Percentiles rank a stretch among this genome's conserved stretches.
Evolutionary conservation across 2,888 invertebrate genomes (phyloP).

Genomic region (Cerastis rubricosa): DNA sequence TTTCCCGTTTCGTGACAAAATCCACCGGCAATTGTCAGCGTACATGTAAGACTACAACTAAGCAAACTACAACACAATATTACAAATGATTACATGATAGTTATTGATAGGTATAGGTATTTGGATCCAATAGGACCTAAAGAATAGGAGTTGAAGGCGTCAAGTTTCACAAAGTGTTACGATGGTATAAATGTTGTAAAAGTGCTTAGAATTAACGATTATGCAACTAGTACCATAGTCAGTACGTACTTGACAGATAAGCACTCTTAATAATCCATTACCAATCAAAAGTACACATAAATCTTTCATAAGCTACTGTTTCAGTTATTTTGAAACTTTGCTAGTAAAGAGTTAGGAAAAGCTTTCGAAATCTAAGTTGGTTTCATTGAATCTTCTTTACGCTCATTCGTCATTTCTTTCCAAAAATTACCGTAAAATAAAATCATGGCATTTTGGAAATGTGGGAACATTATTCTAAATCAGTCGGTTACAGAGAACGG

Average conservation of each 20-base stretch:
- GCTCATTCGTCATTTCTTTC: not conserved
- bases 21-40: not conserved
- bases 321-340: not conserved
- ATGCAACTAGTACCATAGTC: not conserved
- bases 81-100: not conserved
- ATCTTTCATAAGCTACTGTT: not conserved
- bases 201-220: not conserved
- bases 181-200: not conserved
- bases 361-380: not conserved
- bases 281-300: not conserved
- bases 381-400: not conserved
- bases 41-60: not conserved
- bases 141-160: not conserved
- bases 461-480: constrained; percentile 4
- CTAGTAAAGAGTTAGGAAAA: not conserved
- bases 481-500: not conserved
- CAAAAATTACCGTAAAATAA: not conserved
- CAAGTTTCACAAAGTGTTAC: not conserved
- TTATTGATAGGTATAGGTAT: not conserved
- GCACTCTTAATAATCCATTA: not conserved
- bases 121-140: not conserved
- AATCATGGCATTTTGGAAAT: not conserved
- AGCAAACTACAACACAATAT: not conserved
- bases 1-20: not conserved
- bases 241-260: not conserved